These are phyloP conservation scores for Herpetotheres cachinnans DNA, from an alignment of 2,113 vertebrate species.

Conservation along the genomic window DNA sequence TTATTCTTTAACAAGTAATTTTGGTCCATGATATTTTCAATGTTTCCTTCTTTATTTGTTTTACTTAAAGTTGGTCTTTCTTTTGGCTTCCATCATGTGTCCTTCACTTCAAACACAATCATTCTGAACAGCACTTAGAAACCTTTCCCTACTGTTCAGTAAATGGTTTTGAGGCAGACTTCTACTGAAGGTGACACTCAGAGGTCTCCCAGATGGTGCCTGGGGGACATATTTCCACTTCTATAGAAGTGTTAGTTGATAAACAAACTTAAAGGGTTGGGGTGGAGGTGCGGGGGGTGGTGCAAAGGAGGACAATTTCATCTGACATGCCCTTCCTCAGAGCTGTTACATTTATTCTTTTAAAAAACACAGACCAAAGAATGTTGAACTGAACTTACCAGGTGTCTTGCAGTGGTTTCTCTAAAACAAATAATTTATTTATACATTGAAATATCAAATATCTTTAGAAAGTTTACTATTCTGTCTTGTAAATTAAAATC, in stretches of 20 bases:
- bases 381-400: neutral
- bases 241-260: neutral
- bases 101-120: neutral
- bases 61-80: neutral
- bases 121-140: neutral
- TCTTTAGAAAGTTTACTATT: neutral
- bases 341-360: neutral
- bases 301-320: neutral
- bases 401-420: neutral
- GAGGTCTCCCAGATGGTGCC: neutral
- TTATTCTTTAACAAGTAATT: neutral
- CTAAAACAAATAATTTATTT: neutral
- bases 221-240: neutral
- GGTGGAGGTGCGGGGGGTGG: too few relatives aligned
- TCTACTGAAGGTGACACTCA: neutral
- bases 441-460: neutral
- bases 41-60: neutral
- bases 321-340: neutral
- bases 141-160: neutral
- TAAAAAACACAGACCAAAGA: neutral
- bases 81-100: neutral
- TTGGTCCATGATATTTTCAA: neutral
- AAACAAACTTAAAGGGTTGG: neutral
- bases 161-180: neutral
- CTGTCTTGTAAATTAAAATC: neutral